phyloP scores from a whole-genome alignment of 2,797 vertebrate genomes.

The Rhinophrynus dorsalis region DNA sequence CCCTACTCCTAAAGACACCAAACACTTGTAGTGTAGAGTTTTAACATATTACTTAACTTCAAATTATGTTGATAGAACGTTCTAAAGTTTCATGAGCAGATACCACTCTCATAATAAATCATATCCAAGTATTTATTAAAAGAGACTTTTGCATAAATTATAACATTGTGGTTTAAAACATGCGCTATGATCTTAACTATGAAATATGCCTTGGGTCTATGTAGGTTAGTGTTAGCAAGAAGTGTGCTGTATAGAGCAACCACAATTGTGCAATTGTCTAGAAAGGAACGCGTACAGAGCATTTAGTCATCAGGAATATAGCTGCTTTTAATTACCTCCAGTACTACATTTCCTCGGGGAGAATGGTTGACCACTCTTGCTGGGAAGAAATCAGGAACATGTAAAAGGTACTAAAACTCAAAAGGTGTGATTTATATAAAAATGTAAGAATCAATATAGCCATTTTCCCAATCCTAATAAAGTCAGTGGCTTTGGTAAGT shows the following conservation, averaged over 20 bases:
- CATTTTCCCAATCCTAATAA: conserved; percentile 29
- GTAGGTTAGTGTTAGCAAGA: conserved; percentile 1
- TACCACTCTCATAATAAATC: background rate
- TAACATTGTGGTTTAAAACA: background rate
- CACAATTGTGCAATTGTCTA: conserved; percentile 28
- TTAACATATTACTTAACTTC: background rate
- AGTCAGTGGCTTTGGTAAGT: conserved; percentile 34
- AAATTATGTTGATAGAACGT: background rate
- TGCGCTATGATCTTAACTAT: background rate
- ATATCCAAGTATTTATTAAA: background rate
- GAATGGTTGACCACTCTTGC: conserved; percentile 20
- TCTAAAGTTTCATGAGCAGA: background rate
- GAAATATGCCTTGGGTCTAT: conserved; percentile 21
- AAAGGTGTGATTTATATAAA: conserved; percentile 41
- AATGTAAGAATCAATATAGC: conserved; percentile 27
- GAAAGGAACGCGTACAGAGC: background rate
- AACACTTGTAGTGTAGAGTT: background rate
- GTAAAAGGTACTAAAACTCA: conserved; percentile 17
- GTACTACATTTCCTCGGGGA: conserved; percentile 17
- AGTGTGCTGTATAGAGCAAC: conserved; percentile 8
- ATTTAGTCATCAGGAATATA: background rate
- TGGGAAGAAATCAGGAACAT: conserved; percentile 23
- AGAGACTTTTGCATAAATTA: background rate
- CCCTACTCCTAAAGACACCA: too few relatives aligned
- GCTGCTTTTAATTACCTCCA: conserved; percentile 32